phyloP scores from a whole-genome alignment of 2,797 vertebrate genomes.

The Gymnothorax javanicus region DNA sequence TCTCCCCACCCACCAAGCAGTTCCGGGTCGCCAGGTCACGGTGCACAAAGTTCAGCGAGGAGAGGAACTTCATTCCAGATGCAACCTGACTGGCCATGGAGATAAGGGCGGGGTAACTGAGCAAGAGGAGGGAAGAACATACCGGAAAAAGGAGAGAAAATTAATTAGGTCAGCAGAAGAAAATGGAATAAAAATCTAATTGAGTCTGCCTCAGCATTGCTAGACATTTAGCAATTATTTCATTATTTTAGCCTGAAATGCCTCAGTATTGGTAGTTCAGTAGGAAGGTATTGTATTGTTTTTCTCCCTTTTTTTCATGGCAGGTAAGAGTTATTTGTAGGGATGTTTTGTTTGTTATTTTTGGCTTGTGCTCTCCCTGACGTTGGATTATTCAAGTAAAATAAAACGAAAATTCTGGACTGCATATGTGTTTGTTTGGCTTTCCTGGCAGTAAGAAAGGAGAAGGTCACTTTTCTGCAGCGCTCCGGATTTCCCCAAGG shows the following conservation, averaged over 20 bases:
- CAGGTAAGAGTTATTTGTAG: too few species aligned
- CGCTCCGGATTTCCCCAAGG: too few species aligned
- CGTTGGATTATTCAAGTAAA: too few species aligned
- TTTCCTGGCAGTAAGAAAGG: too few species aligned
- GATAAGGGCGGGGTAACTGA: slow-evolving; percentile 83
- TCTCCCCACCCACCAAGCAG: slow-evolving; percentile 87
- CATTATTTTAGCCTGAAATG: background rate
- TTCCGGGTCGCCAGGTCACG: slow-evolving; percentile 90
- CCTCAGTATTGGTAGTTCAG: too few species aligned
- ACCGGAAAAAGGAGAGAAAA: background rate
- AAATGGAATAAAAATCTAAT: background rate
- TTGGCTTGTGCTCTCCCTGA: too few species aligned
- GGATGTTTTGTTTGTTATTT: too few species aligned
- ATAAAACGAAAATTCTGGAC: too few species aligned
- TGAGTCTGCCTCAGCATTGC: background rate
- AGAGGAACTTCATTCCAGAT: slow-evolving; percentile 90
- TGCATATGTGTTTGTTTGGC: too few species aligned
- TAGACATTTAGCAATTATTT: background rate
- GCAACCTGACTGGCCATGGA: slow-evolving; percentile 89
- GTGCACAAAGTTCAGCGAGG: slow-evolving; percentile 90
- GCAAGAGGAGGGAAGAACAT: slow-evolving; percentile 14
- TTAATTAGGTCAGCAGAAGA: background rate
- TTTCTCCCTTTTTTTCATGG: too few species aligned
- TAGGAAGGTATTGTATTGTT: too few species aligned
- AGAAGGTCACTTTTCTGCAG: too few species aligned